These are phyloP conservation scores for Latrodectus elegans DNA, from an alignment of 2,888 invertebrate genomes.

Conservation along the genomic window DNA sequence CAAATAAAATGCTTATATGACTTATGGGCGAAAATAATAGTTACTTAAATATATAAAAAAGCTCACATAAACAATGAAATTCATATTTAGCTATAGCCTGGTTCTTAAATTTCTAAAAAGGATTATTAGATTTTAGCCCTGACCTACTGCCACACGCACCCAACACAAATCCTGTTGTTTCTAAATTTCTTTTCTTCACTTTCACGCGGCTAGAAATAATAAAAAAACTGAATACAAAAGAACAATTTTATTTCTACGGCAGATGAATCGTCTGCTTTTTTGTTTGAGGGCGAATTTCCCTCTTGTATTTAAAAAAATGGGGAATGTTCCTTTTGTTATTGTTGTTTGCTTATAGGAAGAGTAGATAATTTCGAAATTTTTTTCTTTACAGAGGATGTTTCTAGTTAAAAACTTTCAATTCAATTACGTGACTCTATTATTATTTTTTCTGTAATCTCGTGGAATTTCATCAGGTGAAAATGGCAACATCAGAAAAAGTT, in stretches of 20 bases:
- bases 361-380: slow-evolving; percentile 20
- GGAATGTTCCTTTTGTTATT: slow-evolving; percentile 12
- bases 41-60: background rate
- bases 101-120: slow-evolving; percentile 57
- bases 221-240: slow-evolving; percentile 21
- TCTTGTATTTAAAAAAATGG: slow-evolving; percentile 9
- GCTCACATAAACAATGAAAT: slow-evolving; percentile 36
- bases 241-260: slow-evolving; percentile 23
- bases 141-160: slow-evolving; percentile 58
- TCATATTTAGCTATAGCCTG: slow-evolving; percentile 42
- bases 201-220: slow-evolving; percentile 25
- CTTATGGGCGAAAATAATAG: background rate
- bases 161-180: slow-evolving; percentile 63
- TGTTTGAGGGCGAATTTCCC: slow-evolving; percentile 48
- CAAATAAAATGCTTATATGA: background rate
- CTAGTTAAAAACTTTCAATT: background rate
- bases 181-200: slow-evolving; percentile 26
- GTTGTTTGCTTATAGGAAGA: slow-evolving; percentile 21
- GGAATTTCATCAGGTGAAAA: slow-evolving; percentile 3
- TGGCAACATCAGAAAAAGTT: background rate
- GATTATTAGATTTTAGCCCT: slow-evolving; percentile 46
- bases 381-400: background rate
- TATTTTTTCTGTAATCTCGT: background rate
- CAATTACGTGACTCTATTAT: background rate
- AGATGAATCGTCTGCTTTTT: slow-evolving; percentile 48